Evolutionary conservation across 2,797 vertebrate genomes (phyloP).

Genomic region (Columba guinea): DNA sequence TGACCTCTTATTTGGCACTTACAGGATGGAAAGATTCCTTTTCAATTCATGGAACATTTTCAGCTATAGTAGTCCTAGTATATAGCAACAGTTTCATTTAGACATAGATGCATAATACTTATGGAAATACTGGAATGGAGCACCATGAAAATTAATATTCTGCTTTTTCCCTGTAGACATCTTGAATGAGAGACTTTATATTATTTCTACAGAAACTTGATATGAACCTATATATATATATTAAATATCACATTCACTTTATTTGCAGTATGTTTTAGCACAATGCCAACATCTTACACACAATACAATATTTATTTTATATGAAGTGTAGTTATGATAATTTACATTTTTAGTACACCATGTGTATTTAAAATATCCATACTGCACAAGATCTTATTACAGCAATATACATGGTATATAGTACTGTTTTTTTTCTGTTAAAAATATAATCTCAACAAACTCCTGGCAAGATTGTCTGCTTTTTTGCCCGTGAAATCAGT

Average conservation of each 20-base stretch:
- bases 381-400: conserved; percentile 36
- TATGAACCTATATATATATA: conserved; percentile 61
- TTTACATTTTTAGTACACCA: conserved; percentile 48
- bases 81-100: conserved; percentile 58
- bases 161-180: conserved; percentile 67
- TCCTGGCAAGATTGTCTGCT: neutral
- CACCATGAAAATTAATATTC: conserved; percentile 77
- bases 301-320: conserved; percentile 70
- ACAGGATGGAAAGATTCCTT: conserved; percentile 67
- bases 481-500: neutral
- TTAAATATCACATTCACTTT: conserved; percentile 68
- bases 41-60: conserved; percentile 59
- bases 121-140: conserved; percentile 64
- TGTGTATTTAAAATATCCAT: conserved; percentile 64
- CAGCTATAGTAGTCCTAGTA: conserved; percentile 46
- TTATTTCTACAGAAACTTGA: conserved; percentile 75
- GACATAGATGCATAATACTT: conserved; percentile 65
- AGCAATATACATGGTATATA: neutral
- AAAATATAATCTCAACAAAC: neutral
- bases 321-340: conserved; percentile 54
- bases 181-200: conserved; percentile 65
- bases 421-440: neutral
- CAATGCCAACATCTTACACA: conserved; percentile 61
- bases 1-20: conserved; percentile 69
- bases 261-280: conserved; percentile 72